Conservation (phyloP, 2,113 vertebrate species). For the Melanocharis versteri region DNA sequence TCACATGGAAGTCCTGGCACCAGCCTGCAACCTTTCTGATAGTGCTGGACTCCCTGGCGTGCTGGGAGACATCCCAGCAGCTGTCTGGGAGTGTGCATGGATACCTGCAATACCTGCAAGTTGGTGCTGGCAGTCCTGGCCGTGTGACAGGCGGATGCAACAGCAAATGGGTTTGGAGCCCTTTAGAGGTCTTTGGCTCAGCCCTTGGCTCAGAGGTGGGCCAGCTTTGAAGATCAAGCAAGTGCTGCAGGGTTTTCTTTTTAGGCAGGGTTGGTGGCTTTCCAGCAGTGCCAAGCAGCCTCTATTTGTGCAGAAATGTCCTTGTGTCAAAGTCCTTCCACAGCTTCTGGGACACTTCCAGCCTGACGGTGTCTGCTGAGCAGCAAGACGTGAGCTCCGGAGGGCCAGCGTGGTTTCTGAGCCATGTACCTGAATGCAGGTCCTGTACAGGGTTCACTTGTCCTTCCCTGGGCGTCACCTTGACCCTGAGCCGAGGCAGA, state of each 20-base stretch:
- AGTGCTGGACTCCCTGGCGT: rapidly evolving
- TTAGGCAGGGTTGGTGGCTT: background rate
- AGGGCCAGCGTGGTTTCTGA: rapidly evolving
- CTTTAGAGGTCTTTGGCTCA: background rate
- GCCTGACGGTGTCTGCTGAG: rapidly evolving
- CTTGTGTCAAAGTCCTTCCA: background rate
- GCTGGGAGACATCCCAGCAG: background rate
- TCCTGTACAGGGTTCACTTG: rapidly evolving
- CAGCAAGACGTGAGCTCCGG: background rate
- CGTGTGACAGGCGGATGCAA: rapidly evolving
- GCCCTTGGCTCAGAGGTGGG: background rate
- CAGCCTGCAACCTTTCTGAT: background rate
- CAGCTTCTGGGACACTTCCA: background rate
- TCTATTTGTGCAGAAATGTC: background rate
- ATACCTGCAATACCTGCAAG: rapidly evolving
- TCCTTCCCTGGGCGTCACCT: background rate
- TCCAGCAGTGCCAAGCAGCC: background rate
- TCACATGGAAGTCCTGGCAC: background rate
- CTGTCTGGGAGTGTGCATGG: rapidly evolving
- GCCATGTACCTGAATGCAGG: rapidly evolving
- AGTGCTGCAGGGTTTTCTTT: background rate
- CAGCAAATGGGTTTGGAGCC: background rate
- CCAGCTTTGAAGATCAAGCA: background rate
- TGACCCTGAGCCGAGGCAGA: background rate
- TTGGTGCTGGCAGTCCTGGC: background rate